A percentile compares a stretch with the other conserved stretches of the same genome.
These are phyloP conservation scores for Chironomus striatipennis DNA, from an alignment of 1,140 invertebrate species.

Conservation along the genomic window DNA sequence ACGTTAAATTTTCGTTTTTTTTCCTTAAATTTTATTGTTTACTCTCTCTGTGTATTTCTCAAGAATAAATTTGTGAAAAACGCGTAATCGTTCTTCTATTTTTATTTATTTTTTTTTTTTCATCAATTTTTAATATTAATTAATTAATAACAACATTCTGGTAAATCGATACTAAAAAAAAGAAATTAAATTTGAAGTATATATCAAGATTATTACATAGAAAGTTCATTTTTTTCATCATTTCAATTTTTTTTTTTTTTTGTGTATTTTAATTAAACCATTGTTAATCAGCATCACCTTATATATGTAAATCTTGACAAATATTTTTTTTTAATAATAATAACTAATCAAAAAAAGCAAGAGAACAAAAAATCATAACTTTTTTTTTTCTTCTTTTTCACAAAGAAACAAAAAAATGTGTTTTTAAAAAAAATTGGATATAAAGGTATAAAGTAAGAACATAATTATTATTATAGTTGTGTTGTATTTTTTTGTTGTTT, in stretches of 20 bases:
- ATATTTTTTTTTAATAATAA: constrained; percentile 5
- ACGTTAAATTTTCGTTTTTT: too few relatives aligned
- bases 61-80: constrained; percentile 15
- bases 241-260: background rate
- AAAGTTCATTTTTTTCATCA: background rate
- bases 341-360: constrained; percentile 13
- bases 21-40: constrained; percentile 14
- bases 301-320: constrained; percentile 13
- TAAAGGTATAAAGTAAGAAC: too few relatives aligned
- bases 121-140: constrained; percentile 7
- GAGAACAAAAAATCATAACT: background rate
- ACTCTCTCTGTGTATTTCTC: background rate
- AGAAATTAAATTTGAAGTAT: background rate
- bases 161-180: constrained; percentile 14
- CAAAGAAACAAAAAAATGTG: too few relatives aligned
- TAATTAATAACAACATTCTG: constrained; percentile 9
- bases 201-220: constrained; percentile 14
- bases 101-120: background rate
- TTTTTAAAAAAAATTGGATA: too few relatives aligned
- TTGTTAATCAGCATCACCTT: background rate
- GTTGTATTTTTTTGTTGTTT: too few relatives aligned
- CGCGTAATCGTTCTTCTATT: background rate
- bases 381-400: too few relatives aligned
- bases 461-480: too few relatives aligned
- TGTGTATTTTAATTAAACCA: background rate